Base-by-base conservation (phyloP, 37 sponge, comb jelly and placozoan genomes). In the Diacarnus erythraeanus region DNA sequence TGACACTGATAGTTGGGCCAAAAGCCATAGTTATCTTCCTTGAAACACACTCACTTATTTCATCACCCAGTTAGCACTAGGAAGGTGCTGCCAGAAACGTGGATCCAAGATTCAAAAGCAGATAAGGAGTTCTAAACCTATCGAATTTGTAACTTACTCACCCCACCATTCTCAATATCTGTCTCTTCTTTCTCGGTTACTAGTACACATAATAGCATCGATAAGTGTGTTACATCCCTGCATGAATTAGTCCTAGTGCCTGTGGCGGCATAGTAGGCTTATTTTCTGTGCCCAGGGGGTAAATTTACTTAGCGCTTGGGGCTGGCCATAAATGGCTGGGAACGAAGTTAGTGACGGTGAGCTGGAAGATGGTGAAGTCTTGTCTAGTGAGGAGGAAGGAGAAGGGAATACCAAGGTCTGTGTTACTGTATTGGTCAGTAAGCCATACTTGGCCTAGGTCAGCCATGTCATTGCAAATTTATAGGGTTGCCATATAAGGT, bases 281-380 rank as follows among this genome's bases (percentile, higher is more conserved):
- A 63, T 30, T 63, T 63, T 63, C 30, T 30, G 35, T 12, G 51
- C 51, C 51, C 12, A 47, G 12, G 51, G 51, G 51, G 51, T 47
- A 12, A 23, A 23, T 27, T 61, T 27, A 61, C 51, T 47, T 47
- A 47, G 51, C 57, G 18, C 57, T 54, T 54, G 12, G 12, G 18
- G 18, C 64, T 61, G 5, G 64, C n/a, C 15, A 71, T 10, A 37
- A 40, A 42, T 71, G 71, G 42, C 71, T n/a, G 71, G 25, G 38
- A 36, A 71, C 38, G 71, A 36, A 2, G 42, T 22, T n/a, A 71
- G 71, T 40, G 83, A 88, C 17, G 89, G 68, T 29, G 84, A 83
- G 31, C 42, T 89, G 47, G 89, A 89, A 56, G 89, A 89, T 33
- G 89, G 89, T 25, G 89, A 89, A 56, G 40, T 84, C 6, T 44